phyloP scores from a whole-genome alignment of 2,888 invertebrate genomes.

The Drosophila infuscata region DNA sequence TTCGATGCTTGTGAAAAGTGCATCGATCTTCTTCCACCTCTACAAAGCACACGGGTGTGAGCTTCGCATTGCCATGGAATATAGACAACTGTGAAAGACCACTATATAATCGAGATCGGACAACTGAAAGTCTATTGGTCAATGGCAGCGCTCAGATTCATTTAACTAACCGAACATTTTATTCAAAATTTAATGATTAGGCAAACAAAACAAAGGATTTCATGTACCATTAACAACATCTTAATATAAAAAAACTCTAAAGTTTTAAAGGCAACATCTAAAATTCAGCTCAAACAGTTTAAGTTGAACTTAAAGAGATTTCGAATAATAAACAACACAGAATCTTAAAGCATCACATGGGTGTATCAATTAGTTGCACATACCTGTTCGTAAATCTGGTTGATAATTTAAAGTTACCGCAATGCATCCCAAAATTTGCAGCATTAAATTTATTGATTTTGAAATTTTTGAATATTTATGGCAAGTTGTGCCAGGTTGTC shows the following conservation, averaged over 20 bases:
- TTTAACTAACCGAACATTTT: background rate
- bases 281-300: background rate
- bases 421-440: constrained; percentile 42
- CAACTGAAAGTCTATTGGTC: background rate
- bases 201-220: no score
- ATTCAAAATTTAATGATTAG: no score
- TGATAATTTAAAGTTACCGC: constrained; percentile 37
- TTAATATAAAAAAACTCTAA: no score
- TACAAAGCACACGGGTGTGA: background rate
- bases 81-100: background rate
- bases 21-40: background rate
- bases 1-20: background rate
- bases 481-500: background rate
- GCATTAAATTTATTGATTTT: background rate
- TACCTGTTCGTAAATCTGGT: constrained; percentile 34
- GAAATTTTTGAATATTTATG: background rate
- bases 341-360: no score
- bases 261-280: no score
- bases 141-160: background rate
- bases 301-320: background rate
- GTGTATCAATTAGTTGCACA: background rate
- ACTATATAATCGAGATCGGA: background rate
- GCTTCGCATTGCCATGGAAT: background rate
- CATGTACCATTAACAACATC: no score
- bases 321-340: no score